phyloP scores from a whole-genome alignment of 2,797 vertebrate species.

The Lutjanus argentimaculatus region DNA sequence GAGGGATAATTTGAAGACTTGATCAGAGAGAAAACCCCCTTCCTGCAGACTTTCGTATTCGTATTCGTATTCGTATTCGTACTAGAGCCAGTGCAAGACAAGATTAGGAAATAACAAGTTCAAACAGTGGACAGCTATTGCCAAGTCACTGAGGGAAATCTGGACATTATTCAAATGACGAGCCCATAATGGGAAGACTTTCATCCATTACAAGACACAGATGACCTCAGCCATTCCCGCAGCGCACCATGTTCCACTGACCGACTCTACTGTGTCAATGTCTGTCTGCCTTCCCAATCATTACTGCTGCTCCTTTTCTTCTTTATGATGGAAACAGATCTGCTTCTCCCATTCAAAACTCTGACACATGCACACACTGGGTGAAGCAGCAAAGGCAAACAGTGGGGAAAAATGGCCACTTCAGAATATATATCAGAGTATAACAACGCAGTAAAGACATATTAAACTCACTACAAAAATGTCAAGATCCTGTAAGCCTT shows the following conservation, averaged over 20 bases:
- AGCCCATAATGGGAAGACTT: conserved; percentile 46
- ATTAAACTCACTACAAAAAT: conserved; percentile 83
- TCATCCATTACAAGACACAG: conserved; percentile 42
- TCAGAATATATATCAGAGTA: conserved; percentile 67
- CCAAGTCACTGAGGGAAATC: conserved; percentile 42
- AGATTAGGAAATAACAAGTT: conserved; percentile 36
- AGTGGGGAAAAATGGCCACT: conserved; percentile 63
- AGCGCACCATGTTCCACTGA: conserved; percentile 33
- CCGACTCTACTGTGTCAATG: conserved; percentile 37
- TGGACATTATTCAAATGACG: conserved; percentile 59
- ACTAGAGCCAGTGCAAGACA: conserved; percentile 25
- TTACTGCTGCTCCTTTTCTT: conserved; percentile 17
- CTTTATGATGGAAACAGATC: conserved; percentile 57
- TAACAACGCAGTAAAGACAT: conserved; percentile 82
- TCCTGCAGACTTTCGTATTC: conserved; percentile 35
- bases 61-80: too few relatives aligned
- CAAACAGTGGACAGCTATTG: conserved; percentile 34
- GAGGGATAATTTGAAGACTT: conserved; percentile 22
- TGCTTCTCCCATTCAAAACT: conserved; percentile 57
- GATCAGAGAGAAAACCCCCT: conserved; percentile 42
- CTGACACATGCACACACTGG: conserved; percentile 52
- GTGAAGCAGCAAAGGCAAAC: conserved; percentile 48
- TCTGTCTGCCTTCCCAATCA: conserved; percentile 41
- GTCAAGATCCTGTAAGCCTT: conserved; percentile 84
- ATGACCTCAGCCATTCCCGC: conserved; percentile 49